These are phyloP conservation scores for Phenganax marumi DNA, from an alignment of 92 coral and sea anemone species.

Conservation along the genomic window DNA sequence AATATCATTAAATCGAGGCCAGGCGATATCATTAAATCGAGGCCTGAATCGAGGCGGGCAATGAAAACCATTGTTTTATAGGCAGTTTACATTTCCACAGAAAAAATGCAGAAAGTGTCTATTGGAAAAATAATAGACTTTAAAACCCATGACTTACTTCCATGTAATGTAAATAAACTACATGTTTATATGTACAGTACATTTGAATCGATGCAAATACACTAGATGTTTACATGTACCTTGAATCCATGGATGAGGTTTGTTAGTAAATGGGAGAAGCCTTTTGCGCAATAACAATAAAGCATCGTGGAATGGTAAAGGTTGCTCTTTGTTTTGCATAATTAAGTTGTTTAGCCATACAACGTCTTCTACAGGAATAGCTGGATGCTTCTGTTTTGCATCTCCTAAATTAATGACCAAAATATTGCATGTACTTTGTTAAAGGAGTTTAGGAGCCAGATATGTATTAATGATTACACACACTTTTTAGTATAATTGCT, in stretches of 20 bases:
- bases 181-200: no score
- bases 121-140: no score
- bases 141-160: no score
- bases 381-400: slow-evolving; percentile 55
- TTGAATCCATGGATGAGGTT: no score
- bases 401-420: slow-evolving; percentile 4
- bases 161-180: no score
- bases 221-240: no score
- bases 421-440: not conserved
- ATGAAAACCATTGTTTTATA: not conserved
- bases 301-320: slow-evolving; percentile 36
- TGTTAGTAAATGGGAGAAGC: no score
- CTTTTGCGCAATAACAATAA: not conserved
- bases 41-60: not conserved
- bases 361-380: slow-evolving; percentile 58
- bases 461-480: not conserved
- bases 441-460: slow-evolving; percentile 3
- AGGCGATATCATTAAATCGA: no score
- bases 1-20: no score
- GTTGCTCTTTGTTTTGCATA: slow-evolving; percentile 5
- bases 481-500: no score
- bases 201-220: no score
- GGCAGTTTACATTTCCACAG: not conserved
- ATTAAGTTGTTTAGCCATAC: slow-evolving; percentile 51
- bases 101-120: not conserved